phyloP scores from a whole-genome alignment of 2,113 vertebrate species.

The Spermophilus dauricus region DNA sequence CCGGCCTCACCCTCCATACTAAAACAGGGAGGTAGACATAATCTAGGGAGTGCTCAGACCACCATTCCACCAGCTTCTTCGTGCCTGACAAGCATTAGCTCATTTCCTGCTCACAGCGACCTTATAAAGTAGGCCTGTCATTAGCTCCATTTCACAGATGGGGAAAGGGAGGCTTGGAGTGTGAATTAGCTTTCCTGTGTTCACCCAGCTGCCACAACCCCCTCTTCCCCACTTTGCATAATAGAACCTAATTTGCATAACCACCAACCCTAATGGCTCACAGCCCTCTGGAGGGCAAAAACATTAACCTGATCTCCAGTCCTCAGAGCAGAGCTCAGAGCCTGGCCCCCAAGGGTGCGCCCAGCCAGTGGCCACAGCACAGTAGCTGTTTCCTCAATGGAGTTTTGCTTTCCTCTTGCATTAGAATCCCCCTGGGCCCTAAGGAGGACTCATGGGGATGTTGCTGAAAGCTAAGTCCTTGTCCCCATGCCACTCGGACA shows the following conservation, averaged over 20 bases:
- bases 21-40: neutral
- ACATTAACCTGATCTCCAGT: neutral
- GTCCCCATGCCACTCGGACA: no score
- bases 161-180: neutral
- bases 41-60: fast-evolving
- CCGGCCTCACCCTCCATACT: neutral
- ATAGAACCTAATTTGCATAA: neutral
- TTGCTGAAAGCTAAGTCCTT: no score
- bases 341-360: no score
- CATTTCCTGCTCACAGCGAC: no score
- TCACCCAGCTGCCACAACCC: neutral
- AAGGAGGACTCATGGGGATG: no score
- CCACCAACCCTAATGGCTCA: neutral
- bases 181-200: neutral
- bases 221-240: neutral
- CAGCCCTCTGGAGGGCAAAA: neutral
- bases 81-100: neutral
- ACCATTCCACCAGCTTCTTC: neutral
- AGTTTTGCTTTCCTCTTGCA: no score
- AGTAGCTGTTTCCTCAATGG: neutral
- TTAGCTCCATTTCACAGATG: neutral
- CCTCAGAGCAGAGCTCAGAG: neutral
- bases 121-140: neutral
- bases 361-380: neutral
- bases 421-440: no score